These are phyloP conservation scores for Anthoptus insignis DNA, from an alignment of 2,888 invertebrate species.

Conservation along the genomic window DNA sequence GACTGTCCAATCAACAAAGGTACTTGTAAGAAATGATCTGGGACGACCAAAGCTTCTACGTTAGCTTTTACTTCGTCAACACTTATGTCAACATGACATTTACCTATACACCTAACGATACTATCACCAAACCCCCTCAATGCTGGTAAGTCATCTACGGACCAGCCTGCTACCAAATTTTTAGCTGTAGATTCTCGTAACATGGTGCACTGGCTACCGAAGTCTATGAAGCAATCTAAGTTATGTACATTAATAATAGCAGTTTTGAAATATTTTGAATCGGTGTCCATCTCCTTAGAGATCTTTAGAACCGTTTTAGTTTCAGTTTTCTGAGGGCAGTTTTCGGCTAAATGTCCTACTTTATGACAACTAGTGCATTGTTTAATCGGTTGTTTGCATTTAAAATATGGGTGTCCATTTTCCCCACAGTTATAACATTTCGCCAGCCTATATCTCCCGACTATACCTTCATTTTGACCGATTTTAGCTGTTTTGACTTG, in stretches of 20 bases:
- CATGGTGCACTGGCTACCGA: slow-evolving; percentile 28
- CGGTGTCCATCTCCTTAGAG: neutral
- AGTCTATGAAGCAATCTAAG: slow-evolving; percentile 20
- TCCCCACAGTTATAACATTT: slow-evolving; percentile 46
- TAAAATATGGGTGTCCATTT: slow-evolving; percentile 42
- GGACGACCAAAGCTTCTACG: neutral
- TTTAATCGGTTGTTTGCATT: slow-evolving; percentile 42
- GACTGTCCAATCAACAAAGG: slow-evolving; percentile 21
- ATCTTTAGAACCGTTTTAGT: slow-evolving; percentile 14
- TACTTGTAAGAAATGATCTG: slow-evolving; percentile 7
- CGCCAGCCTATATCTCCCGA: slow-evolving; percentile 2
- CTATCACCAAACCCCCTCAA: slow-evolving; percentile 18
- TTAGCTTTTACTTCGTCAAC: slow-evolving; percentile 5
- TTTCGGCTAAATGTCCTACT: slow-evolving; percentile 15
- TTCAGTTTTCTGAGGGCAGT: slow-evolving; percentile 12
- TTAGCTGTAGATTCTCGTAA: slow-evolving; percentile 3
- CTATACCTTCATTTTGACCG: too few species aligned
- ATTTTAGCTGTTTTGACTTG: too few species aligned
- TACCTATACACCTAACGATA: slow-evolving; percentile 20
- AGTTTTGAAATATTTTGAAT: slow-evolving; percentile 15
- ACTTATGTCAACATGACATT: neutral
- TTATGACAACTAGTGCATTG: slow-evolving; percentile 40
- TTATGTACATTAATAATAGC: slow-evolving; percentile 5
- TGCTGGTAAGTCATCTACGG: neutral
- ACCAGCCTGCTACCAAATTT: neutral